phyloP scores from a whole-genome alignment of 1,140 invertebrate genomes.

The Tetragnatha versicolor region DNA sequence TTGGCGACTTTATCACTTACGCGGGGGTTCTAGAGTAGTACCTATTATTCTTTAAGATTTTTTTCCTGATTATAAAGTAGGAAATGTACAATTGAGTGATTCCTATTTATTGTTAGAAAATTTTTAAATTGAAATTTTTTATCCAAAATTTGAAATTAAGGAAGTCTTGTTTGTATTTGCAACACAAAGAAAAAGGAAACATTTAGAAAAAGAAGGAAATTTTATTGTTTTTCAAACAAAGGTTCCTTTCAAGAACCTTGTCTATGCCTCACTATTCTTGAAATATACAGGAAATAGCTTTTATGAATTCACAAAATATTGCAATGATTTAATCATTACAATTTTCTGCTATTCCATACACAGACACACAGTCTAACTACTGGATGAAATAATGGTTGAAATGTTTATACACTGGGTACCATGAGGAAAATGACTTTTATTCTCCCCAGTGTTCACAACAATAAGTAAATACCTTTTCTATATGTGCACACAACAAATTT shows the following conservation, averaged over 20 bases:
- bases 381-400: not conserved
- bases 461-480: not conserved
- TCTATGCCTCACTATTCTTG: conserved; percentile 20
- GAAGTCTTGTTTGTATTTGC: too few species aligned
- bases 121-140: too few species aligned
- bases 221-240: conserved; percentile 43
- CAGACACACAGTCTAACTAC: conserved; percentile 37
- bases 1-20: too few species aligned
- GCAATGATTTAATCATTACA: conserved; percentile 45
- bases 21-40: too few species aligned
- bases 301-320: not conserved
- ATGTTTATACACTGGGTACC: conserved; percentile 54
- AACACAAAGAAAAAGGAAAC: not conserved
- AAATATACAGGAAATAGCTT: conserved; percentile 22
- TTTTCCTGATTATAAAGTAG: too few species aligned
- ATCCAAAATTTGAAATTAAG: too few species aligned
- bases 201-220: conserved; percentile 21
- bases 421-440: conserved; percentile 6
- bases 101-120: too few species aligned
- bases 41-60: too few species aligned
- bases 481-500: conserved; percentile 34
- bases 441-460: conserved; percentile 46
- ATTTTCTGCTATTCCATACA: not conserved
- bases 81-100: too few species aligned
- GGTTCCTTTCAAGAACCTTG: not conserved